Conservation (phyloP, 2,888 invertebrate species). For the Liodrosophila aerea region DNA sequence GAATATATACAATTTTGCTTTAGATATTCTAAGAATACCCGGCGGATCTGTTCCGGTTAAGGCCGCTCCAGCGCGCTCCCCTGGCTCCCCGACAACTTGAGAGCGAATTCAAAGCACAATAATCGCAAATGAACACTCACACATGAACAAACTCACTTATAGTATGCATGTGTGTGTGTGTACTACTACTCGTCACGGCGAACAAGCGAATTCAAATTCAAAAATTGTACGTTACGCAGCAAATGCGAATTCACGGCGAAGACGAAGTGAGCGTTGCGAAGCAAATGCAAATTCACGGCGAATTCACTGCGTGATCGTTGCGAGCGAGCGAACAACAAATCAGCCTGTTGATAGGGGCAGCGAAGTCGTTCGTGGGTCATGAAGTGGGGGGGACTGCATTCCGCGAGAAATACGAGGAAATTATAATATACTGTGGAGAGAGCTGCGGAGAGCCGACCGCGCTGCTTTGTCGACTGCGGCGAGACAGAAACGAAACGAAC, state of each 20-base stretch:
- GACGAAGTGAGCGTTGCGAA: constrained; percentile 31
- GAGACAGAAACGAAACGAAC: constrained; percentile 57
- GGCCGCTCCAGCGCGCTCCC: constrained; percentile 2
- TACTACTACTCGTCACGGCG: constrained; percentile 10
- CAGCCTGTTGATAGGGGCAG: constrained; percentile 32
- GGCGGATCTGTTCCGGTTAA: constrained; percentile 49
- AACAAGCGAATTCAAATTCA: constrained; percentile 45
- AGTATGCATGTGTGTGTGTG: neutral
- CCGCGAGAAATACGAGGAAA: constrained; percentile 61
- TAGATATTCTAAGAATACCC: constrained; percentile 16
- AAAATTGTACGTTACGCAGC: constrained; percentile 58
- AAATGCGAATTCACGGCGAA: constrained; percentile 38
- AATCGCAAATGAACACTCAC: constrained; percentile 51
- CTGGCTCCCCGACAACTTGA: constrained; percentile 32
- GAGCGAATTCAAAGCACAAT: constrained; percentile 45
- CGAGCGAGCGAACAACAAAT: constrained; percentile 12
- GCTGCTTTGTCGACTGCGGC: constrained; percentile 59
- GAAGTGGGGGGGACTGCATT: constrained; percentile 19
- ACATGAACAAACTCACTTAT: constrained; percentile 19
- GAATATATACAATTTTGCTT: constrained; percentile 20
- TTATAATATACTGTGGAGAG: constrained; percentile 29
- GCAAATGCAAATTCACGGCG: constrained; percentile 5
- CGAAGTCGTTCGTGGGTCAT: constrained; percentile 6
- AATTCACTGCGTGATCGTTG: constrained; percentile 6
- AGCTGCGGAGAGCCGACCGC: constrained; percentile 39